phyloP scores from a whole-genome alignment of 2,113 vertebrate species.

The Semnornis frantzii region DNA sequence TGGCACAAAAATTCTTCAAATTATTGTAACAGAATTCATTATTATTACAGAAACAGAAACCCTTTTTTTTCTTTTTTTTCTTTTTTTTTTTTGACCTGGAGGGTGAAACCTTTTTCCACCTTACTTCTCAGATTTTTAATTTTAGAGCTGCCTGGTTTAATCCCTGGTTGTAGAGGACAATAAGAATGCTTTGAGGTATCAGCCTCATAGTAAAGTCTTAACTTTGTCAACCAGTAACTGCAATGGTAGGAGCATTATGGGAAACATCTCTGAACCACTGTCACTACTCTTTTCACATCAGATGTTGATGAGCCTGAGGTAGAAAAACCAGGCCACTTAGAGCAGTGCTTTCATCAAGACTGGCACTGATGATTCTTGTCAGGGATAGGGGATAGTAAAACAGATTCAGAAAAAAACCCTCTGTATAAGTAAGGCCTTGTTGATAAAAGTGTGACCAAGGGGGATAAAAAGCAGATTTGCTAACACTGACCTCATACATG shows the following conservation, averaged over 20 bases:
- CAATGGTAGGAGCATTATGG: background rate
- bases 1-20: background rate
- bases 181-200: background rate
- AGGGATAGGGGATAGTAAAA: background rate
- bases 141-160: constrained; percentile 8
- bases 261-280: background rate
- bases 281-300: background rate
- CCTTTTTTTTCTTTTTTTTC: no score
- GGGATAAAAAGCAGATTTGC: constrained; percentile 45
- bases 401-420: background rate
- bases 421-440: constrained; percentile 35
- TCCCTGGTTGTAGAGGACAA: background rate
- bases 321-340: background rate
- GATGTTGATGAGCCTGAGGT: background rate
- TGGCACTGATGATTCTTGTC: background rate
- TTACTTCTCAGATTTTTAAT: background rate
- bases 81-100: background rate
- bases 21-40: background rate
- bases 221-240: background rate
- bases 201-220: background rate
- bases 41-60: background rate
- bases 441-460: constrained; percentile 22
- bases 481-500: constrained; percentile 6
- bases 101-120: background rate
- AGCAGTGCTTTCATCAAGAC: background rate